Conservation (phyloP, 92 coral and sea anemone genomes). For the Chrysogorgia sp. region DNA sequence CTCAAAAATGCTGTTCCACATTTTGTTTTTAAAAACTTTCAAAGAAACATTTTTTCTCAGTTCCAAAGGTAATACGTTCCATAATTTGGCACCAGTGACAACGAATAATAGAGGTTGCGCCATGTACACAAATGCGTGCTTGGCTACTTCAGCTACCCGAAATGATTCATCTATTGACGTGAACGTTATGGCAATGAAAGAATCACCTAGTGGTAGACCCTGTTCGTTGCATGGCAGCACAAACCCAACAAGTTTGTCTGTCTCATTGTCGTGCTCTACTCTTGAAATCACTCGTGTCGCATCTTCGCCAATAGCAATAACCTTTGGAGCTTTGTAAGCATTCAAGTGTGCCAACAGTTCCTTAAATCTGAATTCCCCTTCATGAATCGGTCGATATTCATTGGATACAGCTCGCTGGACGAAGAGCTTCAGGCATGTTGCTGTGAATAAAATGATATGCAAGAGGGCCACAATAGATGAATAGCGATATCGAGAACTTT, state of each 20-base stretch:
- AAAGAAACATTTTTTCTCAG: too few species aligned
- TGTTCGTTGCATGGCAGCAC: conserved; percentile 14
- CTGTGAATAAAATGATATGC: conserved; percentile 18
- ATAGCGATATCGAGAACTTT: conserved; percentile 12
- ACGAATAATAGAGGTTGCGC: conserved; percentile 16
- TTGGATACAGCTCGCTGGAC: conserved; percentile 12
- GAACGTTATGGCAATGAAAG: not conserved
- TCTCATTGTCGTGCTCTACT: conserved; percentile 7
- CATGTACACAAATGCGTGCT: conserved; percentile 17
- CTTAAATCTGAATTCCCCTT: conserved; percentile 9
- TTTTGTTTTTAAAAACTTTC: too few species aligned
- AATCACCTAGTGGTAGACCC: conserved; percentile 3
- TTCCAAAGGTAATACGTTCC: too few species aligned
- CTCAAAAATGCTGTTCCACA: too few species aligned
- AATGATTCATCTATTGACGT: not conserved
- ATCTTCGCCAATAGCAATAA: conserved; percentile 9
- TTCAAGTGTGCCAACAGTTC: not conserved
- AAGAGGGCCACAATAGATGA: conserved; percentile 23
- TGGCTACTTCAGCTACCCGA: not conserved
- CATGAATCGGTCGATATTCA: conserved; percentile 12
- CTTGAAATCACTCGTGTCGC: conserved; percentile 12
- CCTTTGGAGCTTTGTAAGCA: conserved; percentile 16
- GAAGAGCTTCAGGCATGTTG: conserved; percentile 30
- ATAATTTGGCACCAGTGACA: too few species aligned
- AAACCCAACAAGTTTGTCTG: conserved; percentile 3